Conservation (phyloP, 2,888 invertebrate species). For the Leucozona laternaria region DNA sequence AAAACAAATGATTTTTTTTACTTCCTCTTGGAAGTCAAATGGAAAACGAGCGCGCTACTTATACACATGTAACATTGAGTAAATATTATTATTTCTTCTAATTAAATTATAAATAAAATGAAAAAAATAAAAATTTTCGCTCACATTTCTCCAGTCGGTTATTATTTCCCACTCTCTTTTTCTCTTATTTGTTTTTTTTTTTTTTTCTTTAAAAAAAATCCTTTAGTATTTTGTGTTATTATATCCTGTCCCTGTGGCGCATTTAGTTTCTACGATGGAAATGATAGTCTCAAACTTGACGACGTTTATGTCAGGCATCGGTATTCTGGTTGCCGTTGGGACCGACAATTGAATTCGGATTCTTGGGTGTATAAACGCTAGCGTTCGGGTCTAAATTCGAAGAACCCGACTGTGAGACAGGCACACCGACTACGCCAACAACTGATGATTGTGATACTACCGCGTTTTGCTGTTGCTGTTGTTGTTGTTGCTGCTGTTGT, state of each 20-base stretch:
- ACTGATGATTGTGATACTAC: conserved; percentile 79
- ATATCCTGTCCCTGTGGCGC: conserved; percentile 52
- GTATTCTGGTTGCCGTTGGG: conserved; percentile 74
- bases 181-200: neutral
- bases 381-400: conserved; percentile 94
- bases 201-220: conserved; percentile 27
- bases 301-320: conserved; percentile 80
- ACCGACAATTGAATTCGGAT: conserved; percentile 84
- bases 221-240: conserved; percentile 26
- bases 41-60: conserved; percentile 25
- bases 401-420: conserved; percentile 80
- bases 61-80: conserved; percentile 3
- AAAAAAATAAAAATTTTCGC: conserved; percentile 47
- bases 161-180: conserved; percentile 15
- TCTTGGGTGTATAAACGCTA: conserved; percentile 94
- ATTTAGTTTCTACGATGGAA: conserved; percentile 76
- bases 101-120: conserved; percentile 17
- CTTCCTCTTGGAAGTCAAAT: neutral
- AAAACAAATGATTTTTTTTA: neutral
- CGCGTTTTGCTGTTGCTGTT: conserved; percentile 79
- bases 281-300: conserved; percentile 83
- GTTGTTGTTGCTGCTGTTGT: conserved; percentile 70
- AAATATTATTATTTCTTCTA: conserved; percentile 13
- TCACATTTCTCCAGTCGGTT: conserved; percentile 45
- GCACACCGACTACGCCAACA: conserved; percentile 80